Conservation (phyloP, 2,113 vertebrate genomes). For the Eretmochelys imbricata region DNA sequence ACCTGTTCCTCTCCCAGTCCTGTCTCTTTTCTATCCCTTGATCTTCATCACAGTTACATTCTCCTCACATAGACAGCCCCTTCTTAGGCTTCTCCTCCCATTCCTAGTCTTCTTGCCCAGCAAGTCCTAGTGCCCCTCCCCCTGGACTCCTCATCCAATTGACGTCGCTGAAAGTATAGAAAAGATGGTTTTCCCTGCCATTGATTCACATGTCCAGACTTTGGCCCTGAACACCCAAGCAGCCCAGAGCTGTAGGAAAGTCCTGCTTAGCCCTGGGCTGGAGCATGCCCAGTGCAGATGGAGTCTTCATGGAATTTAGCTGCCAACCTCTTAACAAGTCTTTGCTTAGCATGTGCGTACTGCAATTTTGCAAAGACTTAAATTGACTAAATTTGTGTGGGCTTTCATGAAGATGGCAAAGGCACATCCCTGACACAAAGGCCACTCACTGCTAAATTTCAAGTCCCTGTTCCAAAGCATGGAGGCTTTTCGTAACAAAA, state of each 20-base stretch:
- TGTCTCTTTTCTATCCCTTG: neutral
- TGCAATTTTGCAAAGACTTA: neutral
- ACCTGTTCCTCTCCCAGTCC: neutral
- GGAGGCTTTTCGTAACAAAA: neutral
- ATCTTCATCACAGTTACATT: neutral
- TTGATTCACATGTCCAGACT: rapidly evolving
- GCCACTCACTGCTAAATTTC: neutral
- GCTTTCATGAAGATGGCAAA: neutral
- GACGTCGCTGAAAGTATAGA: neutral
- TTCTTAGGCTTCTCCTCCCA: neutral
- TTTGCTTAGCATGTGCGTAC: rapidly evolving
- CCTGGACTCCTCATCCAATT: neutral
- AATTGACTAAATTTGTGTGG: neutral
- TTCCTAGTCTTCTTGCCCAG: neutral
- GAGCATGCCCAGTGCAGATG: neutral
- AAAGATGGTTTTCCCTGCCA: neutral
- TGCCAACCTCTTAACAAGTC: neutral
- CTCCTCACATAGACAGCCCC: neutral
- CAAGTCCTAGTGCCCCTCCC: rapidly evolving
- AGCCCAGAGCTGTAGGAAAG: neutral
- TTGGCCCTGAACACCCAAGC: rapidly evolving
- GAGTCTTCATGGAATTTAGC: neutral
- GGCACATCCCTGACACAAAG: neutral
- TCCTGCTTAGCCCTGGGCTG: neutral
- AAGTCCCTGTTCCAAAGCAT: neutral